These are phyloP conservation scores for Cirrhinus mrigala DNA, from an alignment of 2,797 vertebrate species.

Conservation along the genomic window DNA sequence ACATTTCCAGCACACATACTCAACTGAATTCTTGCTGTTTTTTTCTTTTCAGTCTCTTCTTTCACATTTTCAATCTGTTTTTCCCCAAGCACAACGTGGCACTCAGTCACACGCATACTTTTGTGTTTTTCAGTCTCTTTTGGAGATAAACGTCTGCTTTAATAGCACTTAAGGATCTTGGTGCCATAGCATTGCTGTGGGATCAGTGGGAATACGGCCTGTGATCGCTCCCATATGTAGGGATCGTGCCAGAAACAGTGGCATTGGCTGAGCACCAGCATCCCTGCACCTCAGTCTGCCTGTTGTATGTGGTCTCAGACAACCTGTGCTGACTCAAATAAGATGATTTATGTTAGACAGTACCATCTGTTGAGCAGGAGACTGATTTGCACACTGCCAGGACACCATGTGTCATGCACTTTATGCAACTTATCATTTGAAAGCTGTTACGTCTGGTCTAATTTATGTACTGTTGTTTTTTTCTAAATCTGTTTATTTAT, in stretches of 20 bases:
- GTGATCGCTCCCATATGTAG: conserved; percentile 49
- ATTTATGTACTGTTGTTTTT: background rate
- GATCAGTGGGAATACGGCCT: conserved; percentile 43
- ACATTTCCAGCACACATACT: conserved; percentile 56
- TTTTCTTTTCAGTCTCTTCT: conserved; percentile 27
- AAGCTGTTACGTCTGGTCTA: background rate
- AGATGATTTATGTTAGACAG: conserved; percentile 41
- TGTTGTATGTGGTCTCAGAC: conserved; percentile 36
- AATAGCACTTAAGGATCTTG: conserved; percentile 29
- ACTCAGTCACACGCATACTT: conserved; percentile 22
- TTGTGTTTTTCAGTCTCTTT: conserved; percentile 9
- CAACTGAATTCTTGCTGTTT: conserved; percentile 19
- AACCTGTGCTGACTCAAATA: conserved; percentile 21
- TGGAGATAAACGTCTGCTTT: conserved; percentile 31
- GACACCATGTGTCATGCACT: conserved; percentile 14
- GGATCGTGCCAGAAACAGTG: conserved; percentile 47
- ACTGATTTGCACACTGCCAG: conserved; percentile 19
- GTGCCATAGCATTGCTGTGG: conserved; percentile 33
- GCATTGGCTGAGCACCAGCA: conserved; percentile 39
- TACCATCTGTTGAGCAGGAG: conserved; percentile 31
- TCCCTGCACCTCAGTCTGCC: conserved; percentile 36
- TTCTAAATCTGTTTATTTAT: background rate
- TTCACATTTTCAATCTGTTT: conserved; percentile 35
- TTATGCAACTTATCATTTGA: conserved; percentile 26
- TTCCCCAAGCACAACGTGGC: conserved; percentile 39